phyloP scores from a whole-genome alignment of 2,113 vertebrate species.

The Microcebus tavaratra region DNA sequence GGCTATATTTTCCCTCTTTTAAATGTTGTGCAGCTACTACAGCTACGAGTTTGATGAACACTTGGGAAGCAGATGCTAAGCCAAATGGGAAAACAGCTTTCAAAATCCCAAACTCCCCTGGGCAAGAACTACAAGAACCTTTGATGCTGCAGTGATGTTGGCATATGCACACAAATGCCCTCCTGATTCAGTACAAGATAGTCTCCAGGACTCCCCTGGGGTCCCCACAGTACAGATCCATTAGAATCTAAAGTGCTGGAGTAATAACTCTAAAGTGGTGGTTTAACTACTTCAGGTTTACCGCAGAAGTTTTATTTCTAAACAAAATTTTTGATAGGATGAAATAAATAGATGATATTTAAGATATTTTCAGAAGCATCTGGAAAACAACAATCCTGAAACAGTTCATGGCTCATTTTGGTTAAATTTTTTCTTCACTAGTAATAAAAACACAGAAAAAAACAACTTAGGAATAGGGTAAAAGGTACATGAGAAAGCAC shows the following conservation, averaged over 20 bases:
- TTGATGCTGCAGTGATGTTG: constrained; percentile 62
- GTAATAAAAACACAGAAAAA: constrained; percentile 23
- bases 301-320: neutral
- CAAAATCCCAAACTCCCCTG: constrained; percentile 62
- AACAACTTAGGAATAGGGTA: neutral
- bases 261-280: neutral
- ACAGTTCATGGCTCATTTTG: neutral
- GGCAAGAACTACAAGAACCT: constrained; percentile 59
- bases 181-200: constrained; percentile 47
- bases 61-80: constrained; percentile 75
- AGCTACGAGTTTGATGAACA: constrained; percentile 61
- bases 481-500: constrained; percentile 16
- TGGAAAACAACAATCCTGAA: constrained; percentile 43
- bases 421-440: neutral
- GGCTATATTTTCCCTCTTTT: constrained; percentile 63
- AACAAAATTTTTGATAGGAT: neutral
- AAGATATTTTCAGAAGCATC: constrained; percentile 44
- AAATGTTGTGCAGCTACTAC: constrained; percentile 55
- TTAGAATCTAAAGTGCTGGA: neutral
- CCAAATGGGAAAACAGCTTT: constrained; percentile 57
- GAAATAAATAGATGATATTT: constrained; percentile 26
- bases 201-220: constrained; percentile 33
- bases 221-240: neutral
- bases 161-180: constrained; percentile 5
- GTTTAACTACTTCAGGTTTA: neutral